These are phyloP conservation scores for Rynchops niger DNA, from an alignment of 2,113 vertebrate genomes.

Conservation along the genomic window DNA sequence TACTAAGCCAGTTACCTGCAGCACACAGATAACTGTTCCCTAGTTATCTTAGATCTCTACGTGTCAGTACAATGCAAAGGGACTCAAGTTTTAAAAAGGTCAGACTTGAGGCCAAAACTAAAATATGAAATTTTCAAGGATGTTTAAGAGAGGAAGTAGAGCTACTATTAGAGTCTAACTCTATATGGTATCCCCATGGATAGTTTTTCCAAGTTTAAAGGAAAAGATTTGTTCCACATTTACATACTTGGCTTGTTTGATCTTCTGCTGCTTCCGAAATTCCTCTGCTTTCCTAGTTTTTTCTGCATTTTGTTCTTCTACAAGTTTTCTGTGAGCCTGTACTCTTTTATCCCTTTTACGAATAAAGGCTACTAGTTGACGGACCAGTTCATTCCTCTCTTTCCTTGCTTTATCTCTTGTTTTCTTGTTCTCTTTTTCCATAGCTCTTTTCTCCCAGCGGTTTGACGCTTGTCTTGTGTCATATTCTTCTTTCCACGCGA, in stretches of 20 bases:
- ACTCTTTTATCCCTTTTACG: constrained; percentile 92
- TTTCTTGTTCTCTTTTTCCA: constrained; percentile 99
- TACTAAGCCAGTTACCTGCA: not conserved
- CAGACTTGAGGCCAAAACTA: not conserved
- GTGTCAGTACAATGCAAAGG: not conserved
- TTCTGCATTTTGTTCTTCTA: constrained; percentile 93
- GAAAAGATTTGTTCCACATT: not conserved
- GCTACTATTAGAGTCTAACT: not conserved
- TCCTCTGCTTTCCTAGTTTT: constrained; percentile 88
- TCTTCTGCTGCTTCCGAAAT: constrained; percentile 87
- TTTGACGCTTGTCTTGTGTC: constrained; percentile 94
- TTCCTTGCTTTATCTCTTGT: constrained; percentile 88
- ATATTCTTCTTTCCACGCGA: constrained; percentile 96
- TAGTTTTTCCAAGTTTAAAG: not conserved
- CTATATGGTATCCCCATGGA: not conserved
- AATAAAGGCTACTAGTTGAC: constrained; percentile 90
- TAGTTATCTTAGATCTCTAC: not conserved
- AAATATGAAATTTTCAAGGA: not conserved
- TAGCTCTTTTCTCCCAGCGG: constrained; percentile 96
- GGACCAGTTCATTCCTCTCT: constrained; percentile 89
- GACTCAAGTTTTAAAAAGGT: not conserved
- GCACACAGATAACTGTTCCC: not conserved
- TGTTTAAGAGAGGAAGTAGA: not conserved
- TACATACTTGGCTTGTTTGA: constrained; percentile 88
- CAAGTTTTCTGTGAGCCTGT: constrained; percentile 88